phyloP scores from a whole-genome alignment of 2,797 vertebrate genomes.

The Sebastes ruberrimus region DNA sequence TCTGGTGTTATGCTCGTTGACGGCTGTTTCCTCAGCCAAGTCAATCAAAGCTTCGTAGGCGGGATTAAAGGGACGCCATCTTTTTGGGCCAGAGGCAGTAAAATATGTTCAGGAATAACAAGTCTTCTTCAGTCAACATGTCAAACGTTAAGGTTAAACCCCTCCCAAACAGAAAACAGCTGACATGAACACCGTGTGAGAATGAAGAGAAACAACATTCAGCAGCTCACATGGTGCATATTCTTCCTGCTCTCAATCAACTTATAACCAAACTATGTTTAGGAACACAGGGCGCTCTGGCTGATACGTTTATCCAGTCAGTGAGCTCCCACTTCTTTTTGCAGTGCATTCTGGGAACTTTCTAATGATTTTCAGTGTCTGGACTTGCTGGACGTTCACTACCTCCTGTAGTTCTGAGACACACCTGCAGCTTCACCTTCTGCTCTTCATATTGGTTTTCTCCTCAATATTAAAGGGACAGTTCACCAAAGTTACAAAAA shows the following conservation, averaged over 20 bases:
- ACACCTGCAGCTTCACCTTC: neutral
- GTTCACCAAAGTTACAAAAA: neutral
- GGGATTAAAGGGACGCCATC: neutral
- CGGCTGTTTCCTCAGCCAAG: too few relatives aligned
- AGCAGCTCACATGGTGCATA: neutral
- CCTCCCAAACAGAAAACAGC: neutral
- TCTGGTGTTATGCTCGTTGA: neutral
- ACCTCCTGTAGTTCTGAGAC: neutral
- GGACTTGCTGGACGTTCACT: neutral
- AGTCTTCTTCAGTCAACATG: neutral
- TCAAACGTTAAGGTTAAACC: neutral
- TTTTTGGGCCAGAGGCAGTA: neutral
- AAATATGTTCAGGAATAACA: neutral
- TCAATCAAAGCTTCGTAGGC: neutral
- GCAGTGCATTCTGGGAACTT: neutral
- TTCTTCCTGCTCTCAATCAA: neutral
- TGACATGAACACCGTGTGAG: neutral
- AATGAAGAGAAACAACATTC: neutral
- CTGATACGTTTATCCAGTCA: neutral
- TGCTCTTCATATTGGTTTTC: neutral
- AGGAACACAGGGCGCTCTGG: neutral
- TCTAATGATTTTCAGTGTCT: neutral
- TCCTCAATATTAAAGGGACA: neutral
- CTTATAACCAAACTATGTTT: neutral
- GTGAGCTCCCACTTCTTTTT: neutral